These are phyloP conservation scores for Hypocryptadius cinnamomeus DNA, from an alignment of 2,113 vertebrate genomes.

Conservation along the genomic window DNA sequence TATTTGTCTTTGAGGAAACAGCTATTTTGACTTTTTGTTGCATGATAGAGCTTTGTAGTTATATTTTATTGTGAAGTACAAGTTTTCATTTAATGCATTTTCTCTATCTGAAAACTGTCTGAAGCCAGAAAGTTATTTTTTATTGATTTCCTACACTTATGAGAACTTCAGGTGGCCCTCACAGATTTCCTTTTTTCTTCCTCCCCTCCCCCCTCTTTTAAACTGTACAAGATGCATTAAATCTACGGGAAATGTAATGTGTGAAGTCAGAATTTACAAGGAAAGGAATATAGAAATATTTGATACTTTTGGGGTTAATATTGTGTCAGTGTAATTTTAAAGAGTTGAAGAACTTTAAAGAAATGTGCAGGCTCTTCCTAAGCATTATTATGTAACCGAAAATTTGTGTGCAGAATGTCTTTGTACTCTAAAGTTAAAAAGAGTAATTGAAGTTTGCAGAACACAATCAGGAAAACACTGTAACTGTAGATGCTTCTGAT, in stretches of 20 bases:
- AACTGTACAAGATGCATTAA: neutral
- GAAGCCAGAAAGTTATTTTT: neutral
- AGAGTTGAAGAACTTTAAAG: neutral
- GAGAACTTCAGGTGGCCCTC: neutral
- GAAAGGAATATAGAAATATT: neutral
- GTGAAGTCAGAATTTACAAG: neutral
- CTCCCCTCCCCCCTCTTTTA: neutral
- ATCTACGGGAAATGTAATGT: neutral
- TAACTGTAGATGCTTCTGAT: neutral
- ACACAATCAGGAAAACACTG: neutral
- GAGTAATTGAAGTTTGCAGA: neutral
- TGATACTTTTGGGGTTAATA: neutral
- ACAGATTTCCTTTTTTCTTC: neutral
- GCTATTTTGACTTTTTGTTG: neutral
- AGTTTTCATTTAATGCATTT: neutral
- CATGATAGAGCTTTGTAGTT: neutral
- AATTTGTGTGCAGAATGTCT: neutral
- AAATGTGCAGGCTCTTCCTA: neutral
- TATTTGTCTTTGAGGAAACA: neutral
- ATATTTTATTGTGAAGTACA: neutral
- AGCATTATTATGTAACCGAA: neutral
- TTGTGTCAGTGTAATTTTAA: neutral
- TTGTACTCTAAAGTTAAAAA: conserved; percentile 2
- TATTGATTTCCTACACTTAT: neutral
- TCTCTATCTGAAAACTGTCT: neutral